These are phyloP conservation scores for Nymphicus hollandicus DNA, from an alignment of 2,113 vertebrate genomes.

Conservation along the genomic window DNA sequence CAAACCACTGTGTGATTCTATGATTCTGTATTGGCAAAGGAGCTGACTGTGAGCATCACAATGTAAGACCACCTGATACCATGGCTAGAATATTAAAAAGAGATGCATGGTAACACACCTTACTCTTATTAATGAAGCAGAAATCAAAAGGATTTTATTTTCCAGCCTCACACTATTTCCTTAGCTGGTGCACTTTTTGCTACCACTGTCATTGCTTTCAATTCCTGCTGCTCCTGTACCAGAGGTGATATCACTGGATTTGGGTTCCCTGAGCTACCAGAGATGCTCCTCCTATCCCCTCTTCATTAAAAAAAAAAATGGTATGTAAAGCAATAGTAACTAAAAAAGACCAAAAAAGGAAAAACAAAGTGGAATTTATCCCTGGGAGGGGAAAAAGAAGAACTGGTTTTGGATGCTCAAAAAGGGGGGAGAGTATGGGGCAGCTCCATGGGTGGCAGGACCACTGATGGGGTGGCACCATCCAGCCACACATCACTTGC, in stretches of 20 bases:
- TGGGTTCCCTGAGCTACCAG: not conserved
- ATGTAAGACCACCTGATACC: rapidly evolving
- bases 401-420: not conserved
- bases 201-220: not conserved
- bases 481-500: rapidly evolving
- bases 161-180: not conserved
- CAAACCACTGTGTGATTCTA: not conserved
- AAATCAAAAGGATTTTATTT: not conserved
- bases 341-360: not conserved
- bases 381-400: not conserved
- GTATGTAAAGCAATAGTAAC: not conserved
- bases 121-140: not conserved
- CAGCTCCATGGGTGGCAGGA: not conserved
- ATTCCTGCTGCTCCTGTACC: not conserved
- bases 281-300: not conserved
- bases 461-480: not conserved
- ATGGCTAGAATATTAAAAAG: not conserved
- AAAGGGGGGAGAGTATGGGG: rapidly evolving
- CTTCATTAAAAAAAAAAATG: not conserved
- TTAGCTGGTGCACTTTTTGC: rapidly evolving
- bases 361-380: not conserved
- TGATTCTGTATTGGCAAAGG: not conserved
- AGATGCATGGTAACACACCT: not conserved
- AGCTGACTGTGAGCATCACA: not conserved
- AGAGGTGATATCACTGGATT: not conserved